Evolutionary conservation across 23 tunicate genomes (phyloP).

Genomic region (Ciona savignyi): DNA sequence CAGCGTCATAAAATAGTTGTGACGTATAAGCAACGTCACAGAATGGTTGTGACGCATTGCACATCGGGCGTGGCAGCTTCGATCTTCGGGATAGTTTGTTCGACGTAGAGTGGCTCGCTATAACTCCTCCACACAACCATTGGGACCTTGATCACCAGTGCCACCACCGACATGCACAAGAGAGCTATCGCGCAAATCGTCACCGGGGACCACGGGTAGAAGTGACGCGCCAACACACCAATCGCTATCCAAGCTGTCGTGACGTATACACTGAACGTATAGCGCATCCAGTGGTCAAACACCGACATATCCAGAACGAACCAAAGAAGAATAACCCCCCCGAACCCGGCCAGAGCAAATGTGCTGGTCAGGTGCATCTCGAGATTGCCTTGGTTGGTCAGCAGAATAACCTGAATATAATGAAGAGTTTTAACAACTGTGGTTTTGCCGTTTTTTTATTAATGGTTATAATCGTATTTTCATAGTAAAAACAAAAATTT

Average conservation of each 20-base stretch:
- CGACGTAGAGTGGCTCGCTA: slow-evolving; percentile 52
- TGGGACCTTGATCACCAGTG: slow-evolving; percentile 44
- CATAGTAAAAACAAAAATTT: background rate
- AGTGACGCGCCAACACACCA: slow-evolving; percentile 33
- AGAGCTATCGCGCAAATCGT: slow-evolving; percentile 30
- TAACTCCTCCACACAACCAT: slow-evolving; percentile 60
- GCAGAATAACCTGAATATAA: slow-evolving; percentile 24
- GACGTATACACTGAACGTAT: slow-evolving; percentile 55
- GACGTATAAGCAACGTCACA: slow-evolving; percentile 26
- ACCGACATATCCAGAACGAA: slow-evolving; percentile 37
- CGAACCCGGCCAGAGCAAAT: slow-evolving; percentile 21
- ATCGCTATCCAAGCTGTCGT: slow-evolving; percentile 27
- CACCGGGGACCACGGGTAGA: slow-evolving; percentile 52
- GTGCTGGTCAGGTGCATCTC: slow-evolving; percentile 30
- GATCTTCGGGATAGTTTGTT: slow-evolving; percentile 51
- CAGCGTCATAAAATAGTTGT: background rate
- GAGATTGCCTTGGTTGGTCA: slow-evolving; percentile 19
- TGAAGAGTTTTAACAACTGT: too few species aligned
- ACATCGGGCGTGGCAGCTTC: slow-evolving; percentile 1
- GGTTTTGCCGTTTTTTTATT: background rate
- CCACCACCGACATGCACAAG: slow-evolving; percentile 19
- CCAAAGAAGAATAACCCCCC: slow-evolving; percentile 36
- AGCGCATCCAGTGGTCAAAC: slow-evolving; percentile 63
- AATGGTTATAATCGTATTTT: background rate
- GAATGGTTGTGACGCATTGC: slow-evolving; percentile 11